Percentiles rank a stretch among this genome's conserved stretches.
Conservation (phyloP, 2,113 vertebrate species). For the Cavia porcellus region DNA sequence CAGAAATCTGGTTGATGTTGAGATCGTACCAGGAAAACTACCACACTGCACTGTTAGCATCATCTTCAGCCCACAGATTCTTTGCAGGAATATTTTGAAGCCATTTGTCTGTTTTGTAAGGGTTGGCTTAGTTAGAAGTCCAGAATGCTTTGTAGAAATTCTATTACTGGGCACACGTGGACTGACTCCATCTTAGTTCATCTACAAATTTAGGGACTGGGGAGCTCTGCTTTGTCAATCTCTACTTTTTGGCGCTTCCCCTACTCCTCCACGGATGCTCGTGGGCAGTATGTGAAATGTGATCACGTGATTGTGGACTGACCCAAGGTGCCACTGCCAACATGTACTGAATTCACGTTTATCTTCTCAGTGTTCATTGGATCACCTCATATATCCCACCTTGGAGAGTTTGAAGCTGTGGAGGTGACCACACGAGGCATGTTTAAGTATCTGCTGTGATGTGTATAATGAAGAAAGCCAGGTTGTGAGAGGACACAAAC, state of each 20-base stretch:
- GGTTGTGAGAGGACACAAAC: background rate
- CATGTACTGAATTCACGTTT: background rate
- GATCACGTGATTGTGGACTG: background rate
- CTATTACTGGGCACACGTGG: background rate
- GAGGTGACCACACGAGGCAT: background rate
- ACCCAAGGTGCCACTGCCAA: background rate
- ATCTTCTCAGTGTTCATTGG: background rate
- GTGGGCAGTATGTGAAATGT: rapidly evolving
- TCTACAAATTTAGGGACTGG: background rate
- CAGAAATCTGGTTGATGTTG: background rate
- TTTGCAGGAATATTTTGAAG: constrained; percentile 8
- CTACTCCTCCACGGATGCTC: too few relatives aligned
- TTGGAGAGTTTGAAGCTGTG: background rate
- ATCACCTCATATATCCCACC: background rate
- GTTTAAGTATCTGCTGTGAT: background rate
- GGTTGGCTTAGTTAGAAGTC: background rate
- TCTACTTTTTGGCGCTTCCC: background rate
- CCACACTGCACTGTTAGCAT: background rate
- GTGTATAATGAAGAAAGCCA: background rate
- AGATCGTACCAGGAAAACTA: background rate
- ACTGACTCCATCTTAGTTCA: too few relatives aligned
- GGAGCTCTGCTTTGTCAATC: too few relatives aligned
- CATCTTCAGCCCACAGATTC: background rate
- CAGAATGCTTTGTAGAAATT: background rate
- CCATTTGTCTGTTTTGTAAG: constrained; percentile 4